Evolutionary conservation across 2,888 invertebrate species (phyloP), one percentile per base, ranked within the genome.

Genomic region (Caenorhabditis afra): DNA sequence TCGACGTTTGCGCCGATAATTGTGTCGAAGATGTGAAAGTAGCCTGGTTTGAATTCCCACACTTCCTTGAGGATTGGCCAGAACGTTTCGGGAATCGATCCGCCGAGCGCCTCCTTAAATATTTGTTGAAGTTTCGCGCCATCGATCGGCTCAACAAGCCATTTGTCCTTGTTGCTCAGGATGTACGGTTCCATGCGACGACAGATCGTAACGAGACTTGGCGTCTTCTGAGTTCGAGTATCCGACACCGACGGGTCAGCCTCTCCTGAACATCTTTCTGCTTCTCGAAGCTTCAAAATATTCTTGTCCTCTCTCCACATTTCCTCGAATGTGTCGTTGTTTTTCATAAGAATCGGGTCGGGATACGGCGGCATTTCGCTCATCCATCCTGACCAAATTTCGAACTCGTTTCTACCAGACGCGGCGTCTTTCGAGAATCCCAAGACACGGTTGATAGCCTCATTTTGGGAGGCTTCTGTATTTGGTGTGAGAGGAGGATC

Each of bases 21-120:
- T 1, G 20, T 59, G 45, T 68, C 59, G 22, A 68, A 68, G 20
- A 68, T 52, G 37, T 68, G 52, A 10, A 68, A 45, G 12, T 53
- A 68, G 14, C 68, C 68, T 14, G 44, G 59, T 45, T 61, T 22
- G 12, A 68, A 61, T 0, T 18, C 20, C 44, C 68, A 68, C 39
- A 68, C 68, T 22, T 59, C 45, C 37, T 59, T 41, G 12, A 68
- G 59, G 20, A 68, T 61, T 3, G 3, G 29, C 59, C 59, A 61
- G 22, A 44, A 35, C 7, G 16, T 18, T 0, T 39, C 5, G 3
- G 68, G 68, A 35, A 68, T 59, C 14, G n/a, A 4, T 11, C 59
- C 52, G 11, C 37, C 45, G 41, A 50, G 37, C 0, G 68, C 59
- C 22, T 68, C 52, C 10, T 16, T 16, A 45, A 68, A 68, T 3